Evolutionary conservation across 2,888 invertebrate species (phyloP).

Genomic region (Morpho deidamia): DNA sequence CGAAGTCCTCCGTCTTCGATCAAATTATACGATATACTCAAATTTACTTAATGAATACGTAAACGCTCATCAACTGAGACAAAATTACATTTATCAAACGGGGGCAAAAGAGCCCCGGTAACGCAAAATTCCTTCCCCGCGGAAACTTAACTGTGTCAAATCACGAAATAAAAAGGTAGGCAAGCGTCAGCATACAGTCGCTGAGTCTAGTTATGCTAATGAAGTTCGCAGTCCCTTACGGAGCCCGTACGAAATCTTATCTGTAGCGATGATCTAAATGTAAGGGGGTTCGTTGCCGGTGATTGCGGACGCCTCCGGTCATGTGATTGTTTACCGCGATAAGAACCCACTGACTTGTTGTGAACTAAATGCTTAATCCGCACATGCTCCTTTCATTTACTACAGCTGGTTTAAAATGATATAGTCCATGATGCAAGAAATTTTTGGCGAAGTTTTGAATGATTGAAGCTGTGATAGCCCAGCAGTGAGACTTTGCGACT

Average conservation of each 20-base stretch:
- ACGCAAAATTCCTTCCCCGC: conserved; percentile 53
- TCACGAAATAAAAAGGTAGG: conserved; percentile 70
- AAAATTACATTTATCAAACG: conserved; percentile 34
- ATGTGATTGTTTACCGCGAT: conserved; percentile 54
- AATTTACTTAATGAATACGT: conserved; percentile 37
- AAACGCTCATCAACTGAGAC: conserved; percentile 38
- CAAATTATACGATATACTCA: conserved; percentile 61
- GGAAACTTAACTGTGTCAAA: conserved; percentile 72
- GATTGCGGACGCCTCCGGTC: conserved; percentile 57
- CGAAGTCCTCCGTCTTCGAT: conserved; percentile 60
- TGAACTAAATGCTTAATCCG: conserved; percentile 33
- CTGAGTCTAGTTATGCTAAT: conserved; percentile 60
- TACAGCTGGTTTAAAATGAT: too few relatives aligned
- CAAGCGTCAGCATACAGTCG: conserved; percentile 51
- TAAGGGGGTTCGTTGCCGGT: conserved; percentile 43
- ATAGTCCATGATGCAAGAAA: too few relatives aligned
- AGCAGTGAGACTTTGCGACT: too few relatives aligned
- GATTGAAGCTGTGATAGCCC: too few relatives aligned
- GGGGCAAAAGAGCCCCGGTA: conserved; percentile 38
- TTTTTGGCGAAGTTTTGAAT: too few relatives aligned
- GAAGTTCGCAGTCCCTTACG: conserved; percentile 42
- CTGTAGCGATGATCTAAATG: conserved; percentile 58
- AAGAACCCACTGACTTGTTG: conserved; percentile 31
- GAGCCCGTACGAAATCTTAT: conserved; percentile 48
- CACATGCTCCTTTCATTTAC: background rate